A percentile compares a stretch with the other conserved stretches of the same genome.
phyloP scores from a whole-genome alignment of 2,888 invertebrate species.

The Automeris io region DNA sequence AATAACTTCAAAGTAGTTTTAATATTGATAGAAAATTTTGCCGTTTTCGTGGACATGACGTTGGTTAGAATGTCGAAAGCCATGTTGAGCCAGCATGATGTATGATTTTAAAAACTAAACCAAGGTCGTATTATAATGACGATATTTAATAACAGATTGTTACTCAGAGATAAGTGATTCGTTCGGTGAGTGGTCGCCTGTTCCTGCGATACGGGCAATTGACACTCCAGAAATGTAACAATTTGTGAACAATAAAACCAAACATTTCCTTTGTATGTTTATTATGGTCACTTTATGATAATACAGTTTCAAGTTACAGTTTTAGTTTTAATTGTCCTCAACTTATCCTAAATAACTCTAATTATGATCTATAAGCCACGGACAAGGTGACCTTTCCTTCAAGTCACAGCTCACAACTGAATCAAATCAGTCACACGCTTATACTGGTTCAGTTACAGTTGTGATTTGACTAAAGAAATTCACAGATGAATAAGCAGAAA shows the following conservation, averaged over 20 bases:
- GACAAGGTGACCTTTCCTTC: too few species aligned
- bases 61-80: background rate
- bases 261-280: too few species aligned
- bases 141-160: conserved; percentile 1
- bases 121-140: background rate
- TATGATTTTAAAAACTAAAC: background rate
- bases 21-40: too few species aligned
- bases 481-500: conserved; percentile 43
- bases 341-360: too few species aligned
- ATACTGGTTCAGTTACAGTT: background rate
- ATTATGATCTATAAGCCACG: too few species aligned
- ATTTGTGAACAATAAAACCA: too few species aligned
- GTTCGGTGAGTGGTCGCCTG: conserved; percentile 13
- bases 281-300: too few species aligned
- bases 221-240: background rate
- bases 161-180: background rate
- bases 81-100: background rate
- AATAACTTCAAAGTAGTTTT: too few species aligned
- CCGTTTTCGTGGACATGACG: too few species aligned
- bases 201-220: conserved; percentile 9
- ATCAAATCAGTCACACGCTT: background rate
- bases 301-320: too few species aligned
- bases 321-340: too few species aligned
- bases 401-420: too few species aligned
- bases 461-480: conserved; percentile 32